Evolutionary conservation across 1,140 invertebrate genomes (phyloP).

Genomic region (Pseudomyrmex dendroicus): DNA sequence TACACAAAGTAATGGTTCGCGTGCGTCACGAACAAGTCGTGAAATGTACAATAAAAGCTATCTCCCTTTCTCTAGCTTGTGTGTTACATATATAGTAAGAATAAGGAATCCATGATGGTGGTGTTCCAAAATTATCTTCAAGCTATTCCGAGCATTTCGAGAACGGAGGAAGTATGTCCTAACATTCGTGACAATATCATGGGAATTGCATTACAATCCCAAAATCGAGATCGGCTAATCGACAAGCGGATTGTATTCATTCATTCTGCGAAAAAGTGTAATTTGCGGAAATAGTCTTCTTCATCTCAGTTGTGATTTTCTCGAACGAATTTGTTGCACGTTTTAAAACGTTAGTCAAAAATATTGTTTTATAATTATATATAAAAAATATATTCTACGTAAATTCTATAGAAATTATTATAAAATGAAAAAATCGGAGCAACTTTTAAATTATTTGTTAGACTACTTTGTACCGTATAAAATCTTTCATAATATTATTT

Average conservation of each 20-base stretch:
- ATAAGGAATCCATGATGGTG: slow-evolving; percentile 47
- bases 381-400: too few relatives aligned
- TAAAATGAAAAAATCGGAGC: neutral
- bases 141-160: slow-evolving; percentile 45
- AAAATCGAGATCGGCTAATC: neutral
- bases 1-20: too few relatives aligned
- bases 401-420: neutral
- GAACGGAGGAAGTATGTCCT: slow-evolving; percentile 5
- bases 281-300: neutral
- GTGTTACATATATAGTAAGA: neutral
- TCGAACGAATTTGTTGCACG: neutral
- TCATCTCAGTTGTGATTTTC: neutral
- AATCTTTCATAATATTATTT: neutral
- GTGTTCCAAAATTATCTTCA: slow-evolving; percentile 52
- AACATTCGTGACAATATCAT: slow-evolving; percentile 3
- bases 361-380: too few relatives aligned
- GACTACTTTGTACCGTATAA: neutral
- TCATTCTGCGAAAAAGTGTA: neutral
- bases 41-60: neutral
- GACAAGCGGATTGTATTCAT: neutral
- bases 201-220: neutral
- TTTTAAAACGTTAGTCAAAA: too few relatives aligned
- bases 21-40: too few relatives aligned
- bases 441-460: neutral
- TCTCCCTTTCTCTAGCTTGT: neutral